A percentile compares a stretch with the other conserved stretches of the same genome.
Evolutionary conservation across 2,113 vertebrate species (phyloP).

Genomic region (Hippocampus abdominalis): DNA sequence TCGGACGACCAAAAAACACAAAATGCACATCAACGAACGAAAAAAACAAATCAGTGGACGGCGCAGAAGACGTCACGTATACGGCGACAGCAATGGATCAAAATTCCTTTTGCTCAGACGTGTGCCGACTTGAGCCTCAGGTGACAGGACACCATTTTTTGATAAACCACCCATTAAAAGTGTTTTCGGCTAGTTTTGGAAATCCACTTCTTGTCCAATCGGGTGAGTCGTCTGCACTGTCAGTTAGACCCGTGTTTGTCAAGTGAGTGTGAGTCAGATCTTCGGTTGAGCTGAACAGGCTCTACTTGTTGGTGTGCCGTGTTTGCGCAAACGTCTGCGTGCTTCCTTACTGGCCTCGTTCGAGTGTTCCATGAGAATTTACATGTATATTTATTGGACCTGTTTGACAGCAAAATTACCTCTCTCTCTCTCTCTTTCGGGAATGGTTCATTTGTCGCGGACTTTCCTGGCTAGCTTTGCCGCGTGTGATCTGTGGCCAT

Average conservation of each 20-base stretch:
- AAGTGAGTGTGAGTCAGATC: conserved; percentile 54
- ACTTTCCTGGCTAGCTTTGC: conserved; percentile 22
- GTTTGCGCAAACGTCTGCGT: conserved; percentile 16
- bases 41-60: too few relatives aligned
- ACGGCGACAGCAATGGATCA: too few relatives aligned
- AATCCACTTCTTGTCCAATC: background rate
- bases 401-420: conserved; percentile 34
- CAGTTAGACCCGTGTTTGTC: conserved; percentile 41
- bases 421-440: conserved; percentile 8
- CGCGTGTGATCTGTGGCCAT: conserved; percentile 41
- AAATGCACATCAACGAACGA: too few relatives aligned
- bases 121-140: too few relatives aligned
- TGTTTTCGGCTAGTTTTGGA: background rate
- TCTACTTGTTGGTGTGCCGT: conserved; percentile 54
- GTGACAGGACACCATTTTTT: too few relatives aligned
- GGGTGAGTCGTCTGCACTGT: conserved; percentile 24
- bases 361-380: conserved; percentile 16
- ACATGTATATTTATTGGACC: conserved; percentile 27
- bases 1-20: too few relatives aligned
- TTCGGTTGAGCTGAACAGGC: conserved; percentile 54
- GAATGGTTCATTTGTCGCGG: conserved; percentile 6
- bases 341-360: conserved; percentile 6
- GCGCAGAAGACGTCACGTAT: too few relatives aligned
- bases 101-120: too few relatives aligned
- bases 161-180: too few relatives aligned